Conservation (phyloP, 2,113 vertebrate genomes). For the Pontoporia blainvillei region DNA sequence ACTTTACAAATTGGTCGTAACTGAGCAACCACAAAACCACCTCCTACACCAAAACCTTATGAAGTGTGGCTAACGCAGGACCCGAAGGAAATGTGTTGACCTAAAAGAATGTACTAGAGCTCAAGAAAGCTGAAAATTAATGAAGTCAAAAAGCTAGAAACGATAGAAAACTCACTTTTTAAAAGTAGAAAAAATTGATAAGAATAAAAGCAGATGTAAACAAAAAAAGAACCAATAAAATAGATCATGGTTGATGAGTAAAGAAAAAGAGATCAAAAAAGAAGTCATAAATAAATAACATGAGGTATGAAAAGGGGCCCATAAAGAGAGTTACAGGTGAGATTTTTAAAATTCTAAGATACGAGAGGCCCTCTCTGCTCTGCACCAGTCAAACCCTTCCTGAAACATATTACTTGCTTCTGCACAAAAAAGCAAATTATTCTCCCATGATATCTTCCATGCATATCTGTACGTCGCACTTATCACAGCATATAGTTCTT, state of each 20-base stretch:
- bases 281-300: neutral
- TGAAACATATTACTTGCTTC: slow-evolving; percentile 1
- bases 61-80: neutral
- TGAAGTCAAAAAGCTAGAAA: neutral
- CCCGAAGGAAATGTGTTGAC: neutral
- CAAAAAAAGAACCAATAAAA: neutral
- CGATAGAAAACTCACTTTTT: neutral
- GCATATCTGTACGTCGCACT: neutral
- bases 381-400: neutral
- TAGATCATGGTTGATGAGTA: neutral
- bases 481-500: neutral
- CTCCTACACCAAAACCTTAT: neutral
- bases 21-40: neutral
- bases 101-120: neutral
- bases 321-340: neutral
- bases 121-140: neutral
- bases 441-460: neutral
- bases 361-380: neutral
- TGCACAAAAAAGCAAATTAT: neutral
- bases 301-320: neutral
- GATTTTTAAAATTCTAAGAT: neutral
- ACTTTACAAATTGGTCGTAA: neutral
- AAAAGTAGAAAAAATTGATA: neutral
- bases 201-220: neutral
- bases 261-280: neutral